These are phyloP conservation scores for Nicator chloris DNA, from an alignment of 2,113 vertebrate species.

Conservation along the genomic window DNA sequence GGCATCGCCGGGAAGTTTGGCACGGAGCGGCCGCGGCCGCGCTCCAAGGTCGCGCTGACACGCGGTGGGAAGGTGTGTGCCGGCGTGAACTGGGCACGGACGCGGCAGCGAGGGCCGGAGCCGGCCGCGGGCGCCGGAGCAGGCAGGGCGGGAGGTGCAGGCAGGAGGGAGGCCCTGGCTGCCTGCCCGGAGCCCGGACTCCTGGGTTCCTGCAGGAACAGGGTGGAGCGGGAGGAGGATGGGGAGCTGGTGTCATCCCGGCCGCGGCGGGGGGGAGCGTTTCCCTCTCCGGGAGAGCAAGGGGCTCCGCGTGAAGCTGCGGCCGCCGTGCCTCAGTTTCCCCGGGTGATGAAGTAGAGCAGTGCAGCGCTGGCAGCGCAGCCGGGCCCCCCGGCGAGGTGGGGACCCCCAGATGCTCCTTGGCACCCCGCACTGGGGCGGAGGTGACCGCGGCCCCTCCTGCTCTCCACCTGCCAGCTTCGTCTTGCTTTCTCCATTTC, in stretches of 20 bases:
- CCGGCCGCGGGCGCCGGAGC: neutral
- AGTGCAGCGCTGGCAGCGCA: neutral
- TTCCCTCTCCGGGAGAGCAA: neutral
- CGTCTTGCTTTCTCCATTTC: slow-evolving; percentile 39
- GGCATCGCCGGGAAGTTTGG: slow-evolving; percentile 3
- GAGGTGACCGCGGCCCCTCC: neutral
- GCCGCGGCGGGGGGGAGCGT: neutral
- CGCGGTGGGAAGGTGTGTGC: slow-evolving; percentile 5
- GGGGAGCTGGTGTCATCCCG: slow-evolving; percentile 41
- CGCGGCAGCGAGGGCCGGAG: neutral
- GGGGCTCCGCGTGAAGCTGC: neutral
- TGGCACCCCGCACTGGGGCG: accelerated
- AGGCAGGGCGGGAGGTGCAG: neutral
- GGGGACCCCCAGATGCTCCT: neutral
- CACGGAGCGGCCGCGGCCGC: neutral
- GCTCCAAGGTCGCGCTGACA: slow-evolving; percentile 59
- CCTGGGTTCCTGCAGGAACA: slow-evolving; percentile 58
- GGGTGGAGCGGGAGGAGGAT: slow-evolving; percentile 53
- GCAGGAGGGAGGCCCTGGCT: slow-evolving; percentile 34
- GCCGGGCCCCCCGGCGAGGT: neutral
- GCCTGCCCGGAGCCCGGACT: slow-evolving; percentile 10
- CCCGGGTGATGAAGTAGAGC: neutral
- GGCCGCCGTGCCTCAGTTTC: slow-evolving; percentile 19
- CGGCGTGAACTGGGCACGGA: neutral
- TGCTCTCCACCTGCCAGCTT: slow-evolving; percentile 25